Base-by-base conservation (phyloP, 2,888 invertebrate genomes). In the Trichopria drosophilae region DNA sequence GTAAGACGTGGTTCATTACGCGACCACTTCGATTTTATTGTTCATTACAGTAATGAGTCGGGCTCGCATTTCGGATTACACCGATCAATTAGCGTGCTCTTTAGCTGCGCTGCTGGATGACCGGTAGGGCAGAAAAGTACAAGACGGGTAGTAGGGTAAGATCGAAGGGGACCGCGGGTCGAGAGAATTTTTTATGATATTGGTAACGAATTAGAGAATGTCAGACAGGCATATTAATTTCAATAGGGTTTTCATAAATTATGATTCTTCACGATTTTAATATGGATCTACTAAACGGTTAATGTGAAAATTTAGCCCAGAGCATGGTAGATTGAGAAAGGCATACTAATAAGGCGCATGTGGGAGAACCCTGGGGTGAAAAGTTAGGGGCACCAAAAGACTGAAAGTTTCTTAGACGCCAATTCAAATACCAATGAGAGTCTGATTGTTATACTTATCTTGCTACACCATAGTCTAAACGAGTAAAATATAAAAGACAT, bases 211-310 rank as follows among this genome's bases (percentile, higher is more conserved):
- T 72, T 71, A 63, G 62, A 67, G 69, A 64, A 67, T 66, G 64
- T 67, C 56, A 68, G 69, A 73, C 69, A 70, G 70, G 68, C 68
- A 68, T 69, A 68, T 70, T 73, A 68, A 73, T 73, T 71, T 71
- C 69, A 67, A 58, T 63, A 61, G 67, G 69, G 67, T 66, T 68
- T 66, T 73, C 73, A 69, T 75, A 73, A 74, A 72, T 64, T 62
- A 61, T 62, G 63, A n/a, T n/a, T 63, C 65, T 69, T 68, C 69
- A 71, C 66, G 72, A 73, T 72, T 68, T 66, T 66, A 70, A 66
- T 65, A 61, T 65, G 69, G 67, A 71, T 71, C 70, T 62, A 64
- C 54, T 57, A 47, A 49, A 26, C 18, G 16, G 13, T 51, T n/a
- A n/a, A n/a, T 31, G 47, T 15, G 39, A 32, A 26, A 32, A 41